These are phyloP conservation scores for Charadrius vociferus DNA, from an alignment of 2,113 vertebrate species.

Conservation along the genomic window DNA sequence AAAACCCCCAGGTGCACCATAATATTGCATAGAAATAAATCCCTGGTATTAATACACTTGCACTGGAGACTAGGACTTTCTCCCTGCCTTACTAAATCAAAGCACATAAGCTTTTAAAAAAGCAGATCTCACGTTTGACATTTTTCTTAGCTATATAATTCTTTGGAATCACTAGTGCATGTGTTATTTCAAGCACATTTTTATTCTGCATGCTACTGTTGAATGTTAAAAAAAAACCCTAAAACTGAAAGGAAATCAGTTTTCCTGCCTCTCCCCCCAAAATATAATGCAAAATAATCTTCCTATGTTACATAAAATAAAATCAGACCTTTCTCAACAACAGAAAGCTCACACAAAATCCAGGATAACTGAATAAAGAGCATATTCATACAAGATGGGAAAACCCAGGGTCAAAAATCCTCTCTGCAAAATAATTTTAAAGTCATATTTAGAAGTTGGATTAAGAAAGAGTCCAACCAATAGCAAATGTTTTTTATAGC, in stretches of 20 bases:
- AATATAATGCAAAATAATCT: background rate
- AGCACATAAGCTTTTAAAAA: background rate
- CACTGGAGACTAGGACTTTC: background rate
- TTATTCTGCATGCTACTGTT: conserved; percentile 26
- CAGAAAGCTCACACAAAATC: background rate
- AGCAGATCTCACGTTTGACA: background rate
- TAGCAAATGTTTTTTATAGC: background rate
- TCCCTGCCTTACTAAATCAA: conserved; percentile 19
- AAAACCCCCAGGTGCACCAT: background rate
- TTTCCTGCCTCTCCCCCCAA: background rate
- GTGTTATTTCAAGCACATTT: conserved; percentile 26
- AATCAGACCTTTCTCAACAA: background rate
- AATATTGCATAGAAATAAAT: conserved; percentile 69
- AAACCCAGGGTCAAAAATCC: background rate
- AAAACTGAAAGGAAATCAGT: background rate
- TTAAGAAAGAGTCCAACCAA: background rate
- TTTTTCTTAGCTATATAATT: background rate
- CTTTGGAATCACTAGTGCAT: conserved; percentile 62
- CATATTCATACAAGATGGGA: background rate
- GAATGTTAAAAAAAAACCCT: background rate
- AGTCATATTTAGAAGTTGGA: background rate
- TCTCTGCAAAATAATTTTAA: background rate
- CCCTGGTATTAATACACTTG: conserved; percentile 30
- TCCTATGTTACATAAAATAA: background rate
- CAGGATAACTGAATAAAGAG: background rate